phyloP scores from a whole-genome alignment of 2,113 vertebrate species.

The Conger conger region DNA sequence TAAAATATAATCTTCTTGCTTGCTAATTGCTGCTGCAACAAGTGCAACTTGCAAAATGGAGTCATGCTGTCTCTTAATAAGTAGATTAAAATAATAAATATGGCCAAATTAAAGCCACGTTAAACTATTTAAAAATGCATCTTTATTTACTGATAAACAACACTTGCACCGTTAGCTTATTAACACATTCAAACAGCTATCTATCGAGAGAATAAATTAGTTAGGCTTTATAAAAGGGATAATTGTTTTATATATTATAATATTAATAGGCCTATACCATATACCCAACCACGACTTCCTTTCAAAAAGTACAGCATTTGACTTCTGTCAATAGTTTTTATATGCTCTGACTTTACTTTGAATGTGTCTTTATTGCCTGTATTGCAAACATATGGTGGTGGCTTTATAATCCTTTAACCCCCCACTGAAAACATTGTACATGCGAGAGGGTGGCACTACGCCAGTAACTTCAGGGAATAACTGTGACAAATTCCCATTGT shows the following conservation, averaged over 20 bases:
- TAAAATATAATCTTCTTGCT: too few relatives aligned
- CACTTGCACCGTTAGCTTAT: background rate
- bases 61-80: too few relatives aligned
- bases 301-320: background rate
- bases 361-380: constrained; percentile 25
- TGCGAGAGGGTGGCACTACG: constrained; percentile 53
- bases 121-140: too few relatives aligned
- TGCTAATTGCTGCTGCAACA: too few relatives aligned
- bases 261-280: too few relatives aligned
- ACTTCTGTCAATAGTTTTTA: background rate
- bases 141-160: too few relatives aligned
- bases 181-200: background rate
- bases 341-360: background rate
- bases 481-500: constrained; percentile 79
- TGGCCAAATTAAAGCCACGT: too few relatives aligned
- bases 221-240: background rate
- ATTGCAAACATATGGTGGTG: constrained; percentile 38
- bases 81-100: too few relatives aligned
- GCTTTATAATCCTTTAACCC: constrained; percentile 38
- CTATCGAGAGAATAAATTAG: too few relatives aligned
- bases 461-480: constrained; percentile 57
- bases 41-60: too few relatives aligned
- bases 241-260: too few relatives aligned
- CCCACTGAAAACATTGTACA: constrained; percentile 34
- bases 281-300: background rate